Base-by-base conservation (phyloP, 2,113 vertebrate species). In the Halichoerus grypus region DNA sequence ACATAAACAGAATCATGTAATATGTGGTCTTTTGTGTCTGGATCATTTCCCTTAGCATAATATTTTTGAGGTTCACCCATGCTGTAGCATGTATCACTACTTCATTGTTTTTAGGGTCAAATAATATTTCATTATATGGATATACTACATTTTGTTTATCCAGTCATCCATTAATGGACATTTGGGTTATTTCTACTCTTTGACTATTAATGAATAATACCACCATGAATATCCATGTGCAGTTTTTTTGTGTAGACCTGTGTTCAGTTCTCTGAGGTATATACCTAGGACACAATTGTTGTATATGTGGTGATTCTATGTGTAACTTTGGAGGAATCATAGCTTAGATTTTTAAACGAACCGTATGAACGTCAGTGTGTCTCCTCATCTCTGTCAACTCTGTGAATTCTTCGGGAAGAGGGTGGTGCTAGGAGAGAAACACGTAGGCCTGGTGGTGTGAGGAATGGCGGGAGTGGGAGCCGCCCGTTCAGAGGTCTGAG, bases 51-150 rank as follows among this genome's bases (percentile, higher is more conserved):
- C 14, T 42, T 53, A 13, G 24, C 21, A 19, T 74, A 18, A 28
- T n/a, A 79, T 89, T 94, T 88, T 69, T 79, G 31, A 90, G 59
- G 59, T 71, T 65, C 2, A 39, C n/a, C 46, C 28, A 31, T 49
- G 39, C 51, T 74, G 82, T 61, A 51, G 49, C 2, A 39, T 57
- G 0, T 74, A 83, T 74, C n/a, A 53, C 0, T 46, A 81, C 46
- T 87, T 69, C 49, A 61, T 74, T 93, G 33, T 94, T 91, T 97
- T 86, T 86, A 49, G 77, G 21, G 9, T 7, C 57, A 49, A 74
- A 93, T 46, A 79, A 82, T 59, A 91, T 79, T 91, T 21, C 3
- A 67, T 22, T 59, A 3, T 79, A 49, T 42, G 31, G 24, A 9
- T 55, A 71, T 31, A 82, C 42, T 53, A 51, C 15, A n/a, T 94